phyloP scores from a whole-genome alignment of 1,140 invertebrate genomes.

The Polypedilum pembai region DNA sequence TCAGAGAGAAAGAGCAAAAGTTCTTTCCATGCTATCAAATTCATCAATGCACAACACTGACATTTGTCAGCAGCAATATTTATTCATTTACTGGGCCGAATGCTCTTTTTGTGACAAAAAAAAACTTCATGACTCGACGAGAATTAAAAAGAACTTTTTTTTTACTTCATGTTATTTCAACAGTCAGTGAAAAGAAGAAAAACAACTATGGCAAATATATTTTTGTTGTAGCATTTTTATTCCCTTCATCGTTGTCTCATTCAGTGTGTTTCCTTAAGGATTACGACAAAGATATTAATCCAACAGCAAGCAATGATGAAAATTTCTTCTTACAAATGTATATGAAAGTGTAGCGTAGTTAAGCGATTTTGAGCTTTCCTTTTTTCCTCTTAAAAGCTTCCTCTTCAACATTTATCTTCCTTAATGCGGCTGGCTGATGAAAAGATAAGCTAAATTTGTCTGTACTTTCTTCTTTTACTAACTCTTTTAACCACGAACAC shows the following conservation, averaged over 20 bases:
- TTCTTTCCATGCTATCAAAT: no score
- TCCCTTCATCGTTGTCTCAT: neutral
- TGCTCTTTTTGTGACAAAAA: neutral
- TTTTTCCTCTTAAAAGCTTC: neutral
- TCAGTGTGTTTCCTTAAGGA: neutral
- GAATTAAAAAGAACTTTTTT: neutral
- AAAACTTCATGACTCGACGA: slow-evolving; percentile 5
- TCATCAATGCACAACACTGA: no score
- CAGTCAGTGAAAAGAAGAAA: neutral
- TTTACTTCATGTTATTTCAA: neutral
- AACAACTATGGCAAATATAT: slow-evolving; percentile 3
- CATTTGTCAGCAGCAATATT: no score
- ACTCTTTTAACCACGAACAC: neutral
- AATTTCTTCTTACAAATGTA: neutral
- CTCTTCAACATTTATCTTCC: slow-evolving; percentile 12
- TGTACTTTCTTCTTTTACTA: neutral
- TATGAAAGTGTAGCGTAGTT: neutral
- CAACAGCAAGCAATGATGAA: neutral
- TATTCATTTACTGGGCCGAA: no score
- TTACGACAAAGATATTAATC: neutral
- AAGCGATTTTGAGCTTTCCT: slow-evolving; percentile 11
- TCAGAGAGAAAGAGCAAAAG: no score
- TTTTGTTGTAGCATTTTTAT: neutral
- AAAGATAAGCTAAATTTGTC: slow-evolving; percentile 18
- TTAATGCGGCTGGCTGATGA: slow-evolving; percentile 15